Base-by-base conservation (phyloP, 92 coral and sea anemone genomes). In the Zoanthus sansibaricus region DNA sequence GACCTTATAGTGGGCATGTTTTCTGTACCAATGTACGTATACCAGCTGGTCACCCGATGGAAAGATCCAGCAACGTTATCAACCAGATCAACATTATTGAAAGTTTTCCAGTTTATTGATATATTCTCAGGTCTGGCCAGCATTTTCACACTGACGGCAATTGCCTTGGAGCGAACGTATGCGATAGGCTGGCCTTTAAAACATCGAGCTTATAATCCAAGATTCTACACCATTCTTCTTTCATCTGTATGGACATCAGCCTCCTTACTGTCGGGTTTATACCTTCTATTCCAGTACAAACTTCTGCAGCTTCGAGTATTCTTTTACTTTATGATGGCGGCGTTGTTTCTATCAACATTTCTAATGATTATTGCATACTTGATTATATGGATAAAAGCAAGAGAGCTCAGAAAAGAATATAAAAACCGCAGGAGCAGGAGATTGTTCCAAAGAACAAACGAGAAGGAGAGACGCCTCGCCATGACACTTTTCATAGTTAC, bases 401-500 rank as follows among this genome's bases (percentile, higher is more conserved):
- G 85, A 55, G 46, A 80, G 25, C 85, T 80, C 11, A 71, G 85
- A 66, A 80, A 46, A 58, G 85, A 80, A 25, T 21, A 51, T 31
- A 67, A 80, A 25, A 71, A 80, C 20, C 85, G 85, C 59, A 66
- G 66, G 21, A 80, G 85, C 13, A 67, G 85, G 45, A 66, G 85
- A 18, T 58, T 80, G 12, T 80, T 80, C 17, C 85, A 80, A 17
- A 44, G 72, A 31, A 80, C 72, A 3, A 80, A 75, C 1, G 98
- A 95, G 69, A 93, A 88, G 30, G 98, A 95, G 75, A 87, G 93
- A 74, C 91, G 90, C 76, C 86, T 93, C 13, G 93, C 94, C 0
- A 61, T 84, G 78, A 95, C 98, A 9, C 91, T 95, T 20, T 95
- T 95, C 78, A 95, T 93, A 59, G 98, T 95, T 7, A 95, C 98